Conservation (phyloP, 2,888 invertebrate genomes). For the Tetropium fuscum region DNA sequence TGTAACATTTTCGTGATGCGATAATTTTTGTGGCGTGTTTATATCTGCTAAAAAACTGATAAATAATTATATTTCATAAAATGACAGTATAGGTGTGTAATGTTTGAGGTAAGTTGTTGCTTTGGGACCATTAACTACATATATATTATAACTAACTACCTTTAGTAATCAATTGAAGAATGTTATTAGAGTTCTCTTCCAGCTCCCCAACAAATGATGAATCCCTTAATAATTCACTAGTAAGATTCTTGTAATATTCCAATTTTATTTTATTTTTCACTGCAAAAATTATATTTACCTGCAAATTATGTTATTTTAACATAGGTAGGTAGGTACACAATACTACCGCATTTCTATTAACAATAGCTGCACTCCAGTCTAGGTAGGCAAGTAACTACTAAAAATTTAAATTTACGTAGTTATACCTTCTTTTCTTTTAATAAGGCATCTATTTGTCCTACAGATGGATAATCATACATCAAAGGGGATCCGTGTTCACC, state of each 20-base stretch:
- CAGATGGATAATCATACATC: conserved; percentile 82
- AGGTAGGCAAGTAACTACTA: too few relatives aligned
- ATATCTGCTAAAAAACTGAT: too few relatives aligned
- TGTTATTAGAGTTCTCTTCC: conserved; percentile 86
- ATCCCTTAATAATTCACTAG: conserved; percentile 73
- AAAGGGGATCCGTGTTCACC: conserved; percentile 69
- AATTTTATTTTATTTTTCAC: conserved; percentile 76
- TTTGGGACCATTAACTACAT: too few relatives aligned
- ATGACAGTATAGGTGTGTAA: not conserved
- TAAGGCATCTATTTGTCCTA: conserved; percentile 43
- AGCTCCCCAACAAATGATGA: conserved; percentile 84
- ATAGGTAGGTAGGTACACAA: not conserved
- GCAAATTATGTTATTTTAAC: conserved; percentile 51
- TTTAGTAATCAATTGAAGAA: conserved; percentile 83
- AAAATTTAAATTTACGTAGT: too few relatives aligned
- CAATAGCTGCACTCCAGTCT: too few relatives aligned
- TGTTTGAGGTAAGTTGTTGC: conserved; percentile 76
- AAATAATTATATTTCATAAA: too few relatives aligned
- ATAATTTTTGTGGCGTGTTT: too few relatives aligned
- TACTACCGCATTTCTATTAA: not conserved
- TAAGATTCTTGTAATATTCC: conserved; percentile 76
- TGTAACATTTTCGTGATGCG: too few relatives aligned
- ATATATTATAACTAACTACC: conserved; percentile 65
- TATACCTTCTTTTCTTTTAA: conserved; percentile 55
- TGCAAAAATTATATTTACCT: conserved; percentile 89